Evolutionary conservation across 1,140 invertebrate genomes (phyloP), one percentile per base, ranked within the genome.

Genomic region (Drosophila arizonae): DNA sequence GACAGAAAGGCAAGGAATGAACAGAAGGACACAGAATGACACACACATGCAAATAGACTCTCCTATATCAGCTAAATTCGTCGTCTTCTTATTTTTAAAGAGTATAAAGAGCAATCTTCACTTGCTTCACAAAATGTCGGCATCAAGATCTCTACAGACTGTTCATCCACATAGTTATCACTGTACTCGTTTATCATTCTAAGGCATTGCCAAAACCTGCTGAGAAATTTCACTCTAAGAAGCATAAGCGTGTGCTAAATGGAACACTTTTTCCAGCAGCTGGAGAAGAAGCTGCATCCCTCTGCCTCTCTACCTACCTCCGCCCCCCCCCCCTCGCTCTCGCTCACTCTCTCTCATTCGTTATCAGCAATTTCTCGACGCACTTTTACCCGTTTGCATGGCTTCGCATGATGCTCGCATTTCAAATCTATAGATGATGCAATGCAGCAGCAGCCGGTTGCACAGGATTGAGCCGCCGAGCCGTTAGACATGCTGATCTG

Each of bases 361-460:
- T n/a, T 13, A 26, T n/a, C 10, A 15, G 33, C 55, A 56, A 51
- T 76, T 72, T 65, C 58, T 51, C 75, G 39, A 85, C 81, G 81
- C 81, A 85, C 81, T 85, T 85, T 86, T 86, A 77, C 76, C 58
- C 45, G 48, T 66, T 61, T 70, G 48, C 26, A 30, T 17, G 9
- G 52, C 57, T 60, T 55, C 69, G 41, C 41, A 24, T 26, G 9
- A 8, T 46, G 43, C 43, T 46, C 43, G 36, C 36, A 39, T 39
- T 39, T 15, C 2, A 46, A 15, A 17, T 46, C n/a, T 8, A 17
- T 17, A 8, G 43, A 46, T 46, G 43, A 46, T 46, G 43, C 43
- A 46, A 46, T 9, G 43, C 33, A 28, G 60, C 39, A 39, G 9
- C 50, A 80, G 77, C 81, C 78, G 67, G 81, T 86, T 86, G 41